phyloP scores from a whole-genome alignment of 2,888 invertebrate genomes.

The Ophioninae sp. region DNA sequence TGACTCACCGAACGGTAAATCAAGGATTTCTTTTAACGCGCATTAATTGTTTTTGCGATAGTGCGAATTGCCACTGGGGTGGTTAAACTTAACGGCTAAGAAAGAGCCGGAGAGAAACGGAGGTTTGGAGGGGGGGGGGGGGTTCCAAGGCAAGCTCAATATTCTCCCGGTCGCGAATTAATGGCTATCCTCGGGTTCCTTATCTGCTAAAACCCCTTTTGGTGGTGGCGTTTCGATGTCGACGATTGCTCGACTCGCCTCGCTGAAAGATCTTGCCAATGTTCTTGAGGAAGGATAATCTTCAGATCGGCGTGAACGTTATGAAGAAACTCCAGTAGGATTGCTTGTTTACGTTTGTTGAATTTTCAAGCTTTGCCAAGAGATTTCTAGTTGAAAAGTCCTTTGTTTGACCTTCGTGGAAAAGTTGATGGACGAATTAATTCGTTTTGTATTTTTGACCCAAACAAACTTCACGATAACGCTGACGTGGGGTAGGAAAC shows the following conservation, averaged over 20 bases:
- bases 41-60: slow-evolving; percentile 81
- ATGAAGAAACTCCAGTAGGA: slow-evolving; percentile 12
- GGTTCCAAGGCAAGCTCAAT: slow-evolving; percentile 52
- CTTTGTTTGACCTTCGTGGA: neutral
- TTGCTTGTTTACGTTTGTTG: neutral
- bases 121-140: neutral
- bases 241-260: slow-evolving; percentile 24
- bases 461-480: too few species aligned
- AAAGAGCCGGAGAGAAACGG: slow-evolving; percentile 14
- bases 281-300: slow-evolving; percentile 38
- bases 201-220: slow-evolving; percentile 55
- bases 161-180: slow-evolving; percentile 63
- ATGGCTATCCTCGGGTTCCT: slow-evolving; percentile 61
- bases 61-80: slow-evolving; percentile 73
- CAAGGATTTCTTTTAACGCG: slow-evolving; percentile 81
- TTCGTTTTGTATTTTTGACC: neutral
- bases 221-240: slow-evolving; percentile 43
- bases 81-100: slow-evolving; percentile 70
- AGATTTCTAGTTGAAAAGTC: neutral
- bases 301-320: slow-evolving; percentile 30
- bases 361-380: neutral
- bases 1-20: slow-evolving; percentile 73
- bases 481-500: too few species aligned
- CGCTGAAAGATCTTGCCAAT: slow-evolving; percentile 30
- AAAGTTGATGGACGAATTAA: neutral